These are phyloP conservation scores for Aythya baeri DNA, from an alignment of 2,113 vertebrate genomes.

Conservation along the genomic window DNA sequence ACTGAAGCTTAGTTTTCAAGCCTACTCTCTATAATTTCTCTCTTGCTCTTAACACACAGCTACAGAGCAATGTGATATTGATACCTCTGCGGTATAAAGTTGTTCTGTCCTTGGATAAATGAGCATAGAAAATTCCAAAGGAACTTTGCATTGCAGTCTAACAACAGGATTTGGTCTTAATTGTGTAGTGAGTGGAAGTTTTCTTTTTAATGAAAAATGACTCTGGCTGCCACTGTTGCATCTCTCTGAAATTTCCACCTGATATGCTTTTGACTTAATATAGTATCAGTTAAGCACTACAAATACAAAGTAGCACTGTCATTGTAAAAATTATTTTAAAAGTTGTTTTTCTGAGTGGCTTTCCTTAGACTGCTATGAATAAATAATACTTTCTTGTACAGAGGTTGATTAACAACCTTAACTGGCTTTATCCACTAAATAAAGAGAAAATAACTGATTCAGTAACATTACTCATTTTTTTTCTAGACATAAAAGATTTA, in stretches of 20 bases:
- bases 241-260: neutral
- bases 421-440: neutral
- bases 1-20: neutral
- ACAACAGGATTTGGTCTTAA: conserved; percentile 8
- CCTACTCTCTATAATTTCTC: neutral
- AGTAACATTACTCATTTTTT: neutral
- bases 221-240: neutral
- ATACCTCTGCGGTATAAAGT: neutral
- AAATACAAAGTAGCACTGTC: neutral
- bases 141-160: neutral
- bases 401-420: neutral
- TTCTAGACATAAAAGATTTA: neutral
- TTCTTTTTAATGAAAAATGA: neutral
- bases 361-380: neutral
- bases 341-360: neutral
- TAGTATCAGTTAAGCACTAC: neutral
- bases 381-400: neutral
- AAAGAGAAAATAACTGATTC: neutral
- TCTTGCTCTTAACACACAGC: neutral
- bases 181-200: neutral
- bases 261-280: neutral
- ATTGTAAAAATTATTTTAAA: neutral
- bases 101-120: conserved; percentile 6
- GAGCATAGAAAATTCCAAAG: conserved; percentile 24
- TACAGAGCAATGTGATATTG: neutral